Evolutionary conservation across 2,113 vertebrate species (phyloP), one percentile per base, ranked within the genome.

Genomic region (Reinhardtius hippoglossoides): DNA sequence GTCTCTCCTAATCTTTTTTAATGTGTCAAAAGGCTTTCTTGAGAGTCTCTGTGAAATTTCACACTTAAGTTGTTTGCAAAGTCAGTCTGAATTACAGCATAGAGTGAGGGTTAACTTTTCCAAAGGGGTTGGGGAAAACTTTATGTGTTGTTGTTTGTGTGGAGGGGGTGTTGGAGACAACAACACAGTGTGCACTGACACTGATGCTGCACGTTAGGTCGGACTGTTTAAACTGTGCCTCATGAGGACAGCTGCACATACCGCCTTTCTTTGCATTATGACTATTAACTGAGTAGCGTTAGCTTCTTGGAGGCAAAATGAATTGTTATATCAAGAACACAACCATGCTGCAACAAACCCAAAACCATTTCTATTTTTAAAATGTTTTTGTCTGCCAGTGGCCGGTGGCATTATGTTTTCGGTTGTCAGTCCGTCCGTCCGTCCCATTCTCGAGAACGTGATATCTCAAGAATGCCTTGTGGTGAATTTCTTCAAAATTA

Each of bases 1-100:
- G 90, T 93, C 88, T 87, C 90, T 94, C 92, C 90, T 94, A 92
- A 93, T 94, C 93, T 94, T 88, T 90, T 94, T 89, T 91, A 93
- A 94, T 92, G 91, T 93, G 92, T 94, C 92, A 92, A 90, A 94
- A 92, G 83, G 83, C 90, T 91, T 94, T 93, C 87, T 92, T 90
- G 81, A 89, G 85, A 93, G 77, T 74, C 90, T 91, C 88, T 91
- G 88, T 89, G 87, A 94, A 88, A 92, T 92, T 93, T 94, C 91
- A 94, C 92, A 92, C 89, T 91, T 82, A 87, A 86, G 89, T 92
- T 92, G 90, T 92, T 93, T 92, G 91, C 89, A 84, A 94, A 93
- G 92, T 94, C 92, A 80, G 80, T 89, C 76, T 86, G 87, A 87
- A 91, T 93, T 87, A 92, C 73, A 82, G 82, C 74, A 84, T n/a